phyloP scores from a whole-genome alignment of 2,113 vertebrate species.

The Microtus montanus region DNA sequence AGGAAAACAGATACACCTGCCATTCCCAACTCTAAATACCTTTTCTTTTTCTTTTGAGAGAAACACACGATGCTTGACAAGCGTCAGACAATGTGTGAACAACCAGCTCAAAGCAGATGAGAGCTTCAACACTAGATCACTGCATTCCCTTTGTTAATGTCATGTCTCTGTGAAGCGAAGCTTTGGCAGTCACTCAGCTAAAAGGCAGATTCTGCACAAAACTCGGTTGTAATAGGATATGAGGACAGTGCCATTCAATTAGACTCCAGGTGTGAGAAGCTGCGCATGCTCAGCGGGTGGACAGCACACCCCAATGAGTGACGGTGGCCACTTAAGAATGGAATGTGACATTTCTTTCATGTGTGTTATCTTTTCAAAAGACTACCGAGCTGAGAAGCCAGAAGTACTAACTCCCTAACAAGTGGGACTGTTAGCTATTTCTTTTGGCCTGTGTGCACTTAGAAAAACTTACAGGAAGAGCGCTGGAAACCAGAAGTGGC shows the following conservation, averaged over 20 bases:
- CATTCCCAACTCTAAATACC: neutral
- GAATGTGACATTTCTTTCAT: neutral
- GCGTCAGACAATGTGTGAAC: conserved; percentile 19
- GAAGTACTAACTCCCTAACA: neutral
- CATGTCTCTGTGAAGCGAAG: neutral
- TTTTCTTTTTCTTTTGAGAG: conserved; percentile 5
- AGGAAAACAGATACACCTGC: neutral
- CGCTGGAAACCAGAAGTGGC: neutral
- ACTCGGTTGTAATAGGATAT: neutral
- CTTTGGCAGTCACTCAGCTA: neutral
- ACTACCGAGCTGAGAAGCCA: neutral
- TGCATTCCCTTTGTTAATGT: neutral
- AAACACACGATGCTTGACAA: conserved; percentile 49
- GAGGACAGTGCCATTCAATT: neutral
- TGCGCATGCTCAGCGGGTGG: neutral
- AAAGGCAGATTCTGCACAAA: neutral
- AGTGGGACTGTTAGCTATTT: neutral
- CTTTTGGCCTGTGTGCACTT: neutral
- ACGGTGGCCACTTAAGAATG: neutral
- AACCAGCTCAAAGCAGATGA: conserved; percentile 13
- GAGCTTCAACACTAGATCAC: neutral
- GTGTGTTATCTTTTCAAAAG: neutral
- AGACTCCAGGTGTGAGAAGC: conserved; percentile 11
- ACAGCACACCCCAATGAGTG: neutral
- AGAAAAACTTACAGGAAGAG: neutral